These are phyloP conservation scores for Syncerus caffer DNA, from an alignment of 2,797 vertebrate genomes.

Conservation along the genomic window DNA sequence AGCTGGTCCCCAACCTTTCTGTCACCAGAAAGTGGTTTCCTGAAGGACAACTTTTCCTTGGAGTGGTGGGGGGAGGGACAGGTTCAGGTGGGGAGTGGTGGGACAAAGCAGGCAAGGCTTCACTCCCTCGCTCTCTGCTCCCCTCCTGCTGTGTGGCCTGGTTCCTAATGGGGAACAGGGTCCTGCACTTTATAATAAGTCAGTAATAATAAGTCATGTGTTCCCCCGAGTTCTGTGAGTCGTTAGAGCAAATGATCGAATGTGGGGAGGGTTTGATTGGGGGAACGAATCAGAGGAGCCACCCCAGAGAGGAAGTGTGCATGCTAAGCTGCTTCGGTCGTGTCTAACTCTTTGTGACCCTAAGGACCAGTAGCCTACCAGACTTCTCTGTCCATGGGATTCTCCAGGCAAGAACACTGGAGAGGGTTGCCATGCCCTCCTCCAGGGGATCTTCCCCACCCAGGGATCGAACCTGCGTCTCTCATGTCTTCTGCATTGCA, in stretches of 20 bases:
- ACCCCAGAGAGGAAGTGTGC: not conserved
- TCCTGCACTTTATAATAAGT: not conserved
- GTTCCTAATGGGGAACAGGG: not conserved
- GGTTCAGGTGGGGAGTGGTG: not conserved
- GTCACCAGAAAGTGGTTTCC: not conserved
- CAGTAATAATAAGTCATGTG: not conserved
- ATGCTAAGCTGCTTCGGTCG: not conserved
- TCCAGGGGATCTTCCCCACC: not conserved
- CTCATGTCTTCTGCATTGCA: not conserved
- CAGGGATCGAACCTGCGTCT: not conserved
- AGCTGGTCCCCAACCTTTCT: not conserved
- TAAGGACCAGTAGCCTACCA: not conserved
- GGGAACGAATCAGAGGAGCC: not conserved
- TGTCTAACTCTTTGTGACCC: not conserved
- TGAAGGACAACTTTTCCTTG: not conserved
- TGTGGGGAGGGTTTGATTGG: not conserved
- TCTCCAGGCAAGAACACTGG: not conserved
- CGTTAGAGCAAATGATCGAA: not conserved
- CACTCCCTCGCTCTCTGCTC: not conserved
- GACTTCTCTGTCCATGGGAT: not conserved
- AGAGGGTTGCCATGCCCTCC: not conserved
- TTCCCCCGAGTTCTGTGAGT: not conserved
- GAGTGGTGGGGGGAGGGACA: accelerated
- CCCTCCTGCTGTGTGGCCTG: not conserved
- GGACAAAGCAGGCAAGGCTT: not conserved